Evolutionary conservation across 2,797 vertebrate genomes (phyloP).

Genomic region (Megalops cyprinoides): DNA sequence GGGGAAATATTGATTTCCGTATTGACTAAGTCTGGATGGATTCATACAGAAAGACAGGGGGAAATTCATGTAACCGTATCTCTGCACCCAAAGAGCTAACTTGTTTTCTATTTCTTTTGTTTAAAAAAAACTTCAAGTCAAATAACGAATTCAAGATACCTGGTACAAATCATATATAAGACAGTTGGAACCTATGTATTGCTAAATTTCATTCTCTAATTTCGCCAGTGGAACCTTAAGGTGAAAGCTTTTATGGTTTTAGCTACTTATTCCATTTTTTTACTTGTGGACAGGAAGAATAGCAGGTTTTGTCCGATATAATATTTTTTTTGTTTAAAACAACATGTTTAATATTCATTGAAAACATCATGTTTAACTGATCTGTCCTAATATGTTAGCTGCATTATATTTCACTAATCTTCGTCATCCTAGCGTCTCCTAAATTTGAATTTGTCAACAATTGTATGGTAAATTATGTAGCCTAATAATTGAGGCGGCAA

Average conservation of each 20-base stretch:
- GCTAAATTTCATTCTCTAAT: neutral
- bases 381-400: too few relatives aligned
- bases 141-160: neutral
- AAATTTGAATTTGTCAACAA: too few relatives aligned
- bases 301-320: neutral
- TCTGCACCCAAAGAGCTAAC: neutral
- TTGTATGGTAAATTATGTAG: too few relatives aligned
- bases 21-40: constrained; percentile 23
- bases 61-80: constrained; percentile 11
- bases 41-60: constrained; percentile 7
- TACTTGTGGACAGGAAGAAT: neutral
- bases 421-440: too few relatives aligned
- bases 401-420: too few relatives aligned
- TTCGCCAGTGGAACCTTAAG: too few relatives aligned
- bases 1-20: constrained; percentile 31
- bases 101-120: neutral
- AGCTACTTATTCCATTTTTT: neutral
- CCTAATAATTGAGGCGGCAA: too few relatives aligned
- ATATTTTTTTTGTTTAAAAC: neutral
- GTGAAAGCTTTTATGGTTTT: neutral
- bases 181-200: neutral
- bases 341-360: too few relatives aligned
- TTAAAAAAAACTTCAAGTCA: neutral
- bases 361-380: too few relatives aligned
- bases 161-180: neutral